These are phyloP conservation scores for Hipposideros armiger DNA, from an alignment of 2,113 vertebrate species.

Conservation along the genomic window DNA sequence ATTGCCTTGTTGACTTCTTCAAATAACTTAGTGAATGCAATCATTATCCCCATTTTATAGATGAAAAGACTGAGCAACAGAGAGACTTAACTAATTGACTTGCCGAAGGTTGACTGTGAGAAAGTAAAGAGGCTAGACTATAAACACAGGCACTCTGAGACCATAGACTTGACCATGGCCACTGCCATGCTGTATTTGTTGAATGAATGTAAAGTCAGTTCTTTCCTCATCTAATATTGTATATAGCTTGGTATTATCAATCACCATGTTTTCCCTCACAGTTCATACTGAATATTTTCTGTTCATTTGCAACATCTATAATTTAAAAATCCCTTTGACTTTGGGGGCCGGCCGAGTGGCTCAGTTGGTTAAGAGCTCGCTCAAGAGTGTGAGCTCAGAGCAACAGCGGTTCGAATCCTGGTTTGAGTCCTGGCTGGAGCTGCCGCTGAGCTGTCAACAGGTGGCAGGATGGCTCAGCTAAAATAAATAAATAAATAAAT, in stretches of 20 bases:
- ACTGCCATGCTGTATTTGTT: not conserved
- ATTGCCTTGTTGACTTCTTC: not conserved
- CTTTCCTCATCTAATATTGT: not conserved
- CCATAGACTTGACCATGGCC: not conserved
- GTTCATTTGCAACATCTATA: not conserved
- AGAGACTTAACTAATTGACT: not conserved
- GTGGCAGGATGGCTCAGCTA: too few relatives aligned
- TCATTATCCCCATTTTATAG: constrained; percentile 29
- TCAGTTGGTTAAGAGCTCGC: too few relatives aligned
- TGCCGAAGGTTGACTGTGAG: not conserved
- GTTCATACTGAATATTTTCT: not conserved
- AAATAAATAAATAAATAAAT: too few relatives aligned
- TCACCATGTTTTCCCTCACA: not conserved
- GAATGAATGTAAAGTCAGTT: not conserved
- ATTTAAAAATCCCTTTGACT: constrained; percentile 33
- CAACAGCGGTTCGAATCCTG: too few relatives aligned
- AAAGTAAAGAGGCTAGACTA: not conserved
- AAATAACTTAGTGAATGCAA: not conserved
- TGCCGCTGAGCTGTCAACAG: too few relatives aligned
- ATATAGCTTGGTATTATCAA: not conserved
- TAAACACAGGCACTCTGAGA: not conserved
- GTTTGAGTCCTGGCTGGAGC: too few relatives aligned
- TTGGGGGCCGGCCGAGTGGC: not conserved
- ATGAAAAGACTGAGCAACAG: not conserved
- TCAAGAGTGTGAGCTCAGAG: too few relatives aligned